phyloP scores from a whole-genome alignment of 2,797 vertebrate species.

The Paramormyrops hopkinsi region DNA sequence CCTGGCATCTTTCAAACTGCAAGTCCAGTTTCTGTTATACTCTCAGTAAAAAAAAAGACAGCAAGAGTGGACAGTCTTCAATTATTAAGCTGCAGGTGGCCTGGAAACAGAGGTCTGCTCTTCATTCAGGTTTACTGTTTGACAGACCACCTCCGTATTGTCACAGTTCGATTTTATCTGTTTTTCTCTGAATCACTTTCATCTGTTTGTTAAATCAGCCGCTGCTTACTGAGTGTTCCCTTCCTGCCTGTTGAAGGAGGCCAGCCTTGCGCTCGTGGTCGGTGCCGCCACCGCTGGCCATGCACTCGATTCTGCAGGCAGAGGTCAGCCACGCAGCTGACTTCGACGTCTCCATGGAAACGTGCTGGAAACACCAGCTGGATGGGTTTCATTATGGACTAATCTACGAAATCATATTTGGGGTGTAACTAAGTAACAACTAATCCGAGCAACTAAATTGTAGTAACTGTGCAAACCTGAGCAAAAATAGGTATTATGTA shows the following conservation, averaged over 20 bases:
- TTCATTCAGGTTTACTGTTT: background rate
- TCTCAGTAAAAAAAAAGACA: background rate
- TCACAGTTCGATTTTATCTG: background rate
- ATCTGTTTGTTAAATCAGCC: background rate
- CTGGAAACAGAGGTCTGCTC: background rate
- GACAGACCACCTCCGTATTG: background rate
- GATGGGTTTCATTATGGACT: background rate
- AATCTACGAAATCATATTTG: background rate
- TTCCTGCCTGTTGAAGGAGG: background rate
- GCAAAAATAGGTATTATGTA: background rate
- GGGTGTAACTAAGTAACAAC: background rate
- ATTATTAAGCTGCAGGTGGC: background rate
- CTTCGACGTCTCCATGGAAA: background rate
- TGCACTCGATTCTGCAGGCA: background rate
- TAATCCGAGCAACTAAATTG: background rate
- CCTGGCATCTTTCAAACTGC: background rate
- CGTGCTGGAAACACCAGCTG: background rate
- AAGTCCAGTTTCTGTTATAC: background rate
- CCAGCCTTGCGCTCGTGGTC: background rate
- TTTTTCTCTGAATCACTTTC: constrained; percentile 10
- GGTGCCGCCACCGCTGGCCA: background rate
- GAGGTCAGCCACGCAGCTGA: background rate
- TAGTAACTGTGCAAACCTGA: background rate
- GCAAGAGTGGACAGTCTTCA: background rate
- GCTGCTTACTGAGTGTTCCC: background rate